Conservation (phyloP, 2,888 invertebrate species). For the Agrilus biguttatus region DNA sequence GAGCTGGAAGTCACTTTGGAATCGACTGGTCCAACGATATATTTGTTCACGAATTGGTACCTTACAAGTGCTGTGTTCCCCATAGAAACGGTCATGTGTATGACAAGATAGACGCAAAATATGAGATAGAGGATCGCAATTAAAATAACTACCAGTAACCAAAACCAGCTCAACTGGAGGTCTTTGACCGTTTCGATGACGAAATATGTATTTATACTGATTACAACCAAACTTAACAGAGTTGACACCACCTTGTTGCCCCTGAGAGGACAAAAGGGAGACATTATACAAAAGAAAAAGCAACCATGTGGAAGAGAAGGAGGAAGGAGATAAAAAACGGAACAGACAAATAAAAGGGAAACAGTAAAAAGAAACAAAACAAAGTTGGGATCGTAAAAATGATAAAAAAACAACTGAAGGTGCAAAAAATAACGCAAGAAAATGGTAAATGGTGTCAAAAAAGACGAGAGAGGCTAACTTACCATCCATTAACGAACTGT, state of each 20-base stretch:
- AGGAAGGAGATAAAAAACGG: too few species aligned
- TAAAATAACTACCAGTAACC: constrained; percentile 36
- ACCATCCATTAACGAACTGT: constrained; percentile 62
- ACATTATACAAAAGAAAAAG: background rate
- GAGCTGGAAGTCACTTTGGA: constrained; percentile 36
- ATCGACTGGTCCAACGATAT: constrained; percentile 38
- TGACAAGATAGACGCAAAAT: constrained; percentile 59
- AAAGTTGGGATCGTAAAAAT: too few species aligned
- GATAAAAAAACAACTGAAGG: background rate
- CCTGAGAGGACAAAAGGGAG: constrained; percentile 33
- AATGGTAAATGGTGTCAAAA: background rate
- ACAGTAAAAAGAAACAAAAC: too few species aligned
- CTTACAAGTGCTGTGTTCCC: constrained; percentile 39
- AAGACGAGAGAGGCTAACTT: constrained; percentile 22
- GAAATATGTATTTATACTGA: constrained; percentile 68
- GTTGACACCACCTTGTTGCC: constrained; percentile 54
- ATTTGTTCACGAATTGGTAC: constrained; percentile 41
- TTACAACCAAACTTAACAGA: constrained; percentile 51
- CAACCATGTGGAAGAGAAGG: background rate
- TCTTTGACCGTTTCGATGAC: constrained; percentile 45
- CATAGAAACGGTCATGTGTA: constrained; percentile 57
- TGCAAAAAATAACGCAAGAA: background rate
- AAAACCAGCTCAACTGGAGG: constrained; percentile 29
- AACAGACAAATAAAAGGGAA: too few species aligned
- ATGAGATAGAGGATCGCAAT: constrained; percentile 51